phyloP scores from a whole-genome alignment of 2,888 invertebrate genomes.

The Chloroclystis v-ata region DNA sequence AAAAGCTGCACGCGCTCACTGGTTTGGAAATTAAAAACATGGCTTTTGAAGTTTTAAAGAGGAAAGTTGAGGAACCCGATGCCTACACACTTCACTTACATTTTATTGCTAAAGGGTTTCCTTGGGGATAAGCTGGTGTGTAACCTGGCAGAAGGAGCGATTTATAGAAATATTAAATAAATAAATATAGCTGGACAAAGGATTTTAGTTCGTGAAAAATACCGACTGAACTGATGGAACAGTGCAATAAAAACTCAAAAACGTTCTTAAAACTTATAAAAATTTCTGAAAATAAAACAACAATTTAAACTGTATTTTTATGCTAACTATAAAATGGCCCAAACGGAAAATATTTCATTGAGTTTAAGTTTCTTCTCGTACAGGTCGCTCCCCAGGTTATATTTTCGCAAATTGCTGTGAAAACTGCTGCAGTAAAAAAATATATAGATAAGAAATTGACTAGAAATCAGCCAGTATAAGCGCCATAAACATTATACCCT shows the following conservation, averaged over 20 bases:
- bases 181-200: background rate
- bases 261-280: no score
- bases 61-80: conserved; percentile 49
- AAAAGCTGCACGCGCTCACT: conserved; percentile 52
- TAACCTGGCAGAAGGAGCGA: background rate
- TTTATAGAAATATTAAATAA: background rate
- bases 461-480: no score
- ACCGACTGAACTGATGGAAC: no score
- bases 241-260: no score
- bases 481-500: no score
- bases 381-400: conserved; percentile 12
- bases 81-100: conserved; percentile 41
- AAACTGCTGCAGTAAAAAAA: background rate
- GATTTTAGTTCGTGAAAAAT: no score
- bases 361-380: conserved; percentile 8
- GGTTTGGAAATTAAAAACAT: conserved; percentile 69
- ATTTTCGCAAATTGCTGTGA: conserved; percentile 13
- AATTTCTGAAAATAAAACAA: background rate
- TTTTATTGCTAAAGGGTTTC: conserved; percentile 31
- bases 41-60: conserved; percentile 59
- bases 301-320: background rate
- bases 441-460: background rate
- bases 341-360: conserved; percentile 13
- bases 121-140: conserved; percentile 9
- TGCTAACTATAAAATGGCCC: background rate